A percentile compares a stretch with the other conserved stretches of the same genome.
phyloP scores from a whole-genome alignment of 1,140 invertebrate genomes.

The Oreohelix idahoensis region DNA sequence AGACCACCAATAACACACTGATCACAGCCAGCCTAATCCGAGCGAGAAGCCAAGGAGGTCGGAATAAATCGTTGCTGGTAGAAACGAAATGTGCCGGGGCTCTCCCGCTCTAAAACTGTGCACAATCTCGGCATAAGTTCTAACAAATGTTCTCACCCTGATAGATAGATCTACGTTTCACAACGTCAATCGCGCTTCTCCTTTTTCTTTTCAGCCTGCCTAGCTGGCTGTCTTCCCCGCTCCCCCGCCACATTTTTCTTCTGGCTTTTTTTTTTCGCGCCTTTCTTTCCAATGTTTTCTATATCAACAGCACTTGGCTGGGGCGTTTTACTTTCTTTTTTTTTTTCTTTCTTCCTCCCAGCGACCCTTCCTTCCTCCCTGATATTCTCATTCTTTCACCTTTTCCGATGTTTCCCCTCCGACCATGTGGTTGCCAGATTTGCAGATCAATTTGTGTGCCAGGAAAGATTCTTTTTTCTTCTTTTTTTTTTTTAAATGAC shows the following conservation, averaged over 20 bases:
- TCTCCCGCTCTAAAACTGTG: neutral
- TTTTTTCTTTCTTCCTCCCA: neutral
- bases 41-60: neutral
- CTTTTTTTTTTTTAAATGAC: too few species aligned
- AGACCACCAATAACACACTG: neutral
- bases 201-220: neutral
- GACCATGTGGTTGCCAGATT: constrained; percentile 24
- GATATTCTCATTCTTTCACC: constrained; percentile 1
- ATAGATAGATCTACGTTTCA: constrained; percentile 7
- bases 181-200: constrained; percentile 3
- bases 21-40: neutral
- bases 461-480: too few species aligned
- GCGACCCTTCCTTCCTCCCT: neutral
- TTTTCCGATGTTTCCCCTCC: neutral
- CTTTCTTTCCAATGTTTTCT: neutral
- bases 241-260: constrained; percentile 3
- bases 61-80: constrained; percentile 3
- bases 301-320: neutral
- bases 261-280: neutral
- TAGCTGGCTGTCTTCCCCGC: neutral
- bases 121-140: neutral
- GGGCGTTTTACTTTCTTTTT: neutral
- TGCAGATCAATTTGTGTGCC: constrained; percentile 8
- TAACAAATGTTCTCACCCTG: neutral
- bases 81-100: neutral